Evolutionary conservation across 1,140 invertebrate genomes (phyloP).

Genomic region (Alviniconcha marisindica): DNA sequence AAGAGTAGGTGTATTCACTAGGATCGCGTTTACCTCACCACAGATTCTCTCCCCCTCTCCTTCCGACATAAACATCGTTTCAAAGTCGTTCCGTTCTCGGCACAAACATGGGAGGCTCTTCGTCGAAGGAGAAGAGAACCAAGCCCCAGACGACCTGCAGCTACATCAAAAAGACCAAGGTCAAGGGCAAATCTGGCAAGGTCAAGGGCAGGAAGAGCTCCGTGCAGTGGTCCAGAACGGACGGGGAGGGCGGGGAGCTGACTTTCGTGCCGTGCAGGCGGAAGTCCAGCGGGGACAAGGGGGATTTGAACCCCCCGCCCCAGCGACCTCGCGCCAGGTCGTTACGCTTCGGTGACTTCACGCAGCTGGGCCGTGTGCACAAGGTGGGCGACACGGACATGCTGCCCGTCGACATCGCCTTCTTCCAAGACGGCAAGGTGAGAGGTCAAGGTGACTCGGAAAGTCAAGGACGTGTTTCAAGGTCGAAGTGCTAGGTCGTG

Average conservation of each 20-base stretch:
- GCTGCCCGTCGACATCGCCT: slow-evolving; percentile 54
- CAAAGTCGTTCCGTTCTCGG: not conserved
- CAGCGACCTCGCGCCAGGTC: slow-evolving; percentile 31
- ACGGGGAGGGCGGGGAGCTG: slow-evolving; percentile 9
- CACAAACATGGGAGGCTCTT: slow-evolving; percentile 24
- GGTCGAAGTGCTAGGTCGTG: no score
- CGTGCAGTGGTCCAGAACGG: not conserved
- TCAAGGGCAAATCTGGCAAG: slow-evolving; percentile 16
- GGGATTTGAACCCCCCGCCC: not conserved
- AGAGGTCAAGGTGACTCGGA: not conserved
- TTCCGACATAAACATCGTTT: not conserved
- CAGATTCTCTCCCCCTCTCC: not conserved
- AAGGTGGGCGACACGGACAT: slow-evolving; percentile 47
- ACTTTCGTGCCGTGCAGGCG: not conserved
- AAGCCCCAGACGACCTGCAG: slow-evolving; percentile 1
- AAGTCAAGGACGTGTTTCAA: no score
- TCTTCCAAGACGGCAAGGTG: slow-evolving; percentile 53
- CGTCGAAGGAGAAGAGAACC: slow-evolving; percentile 14
- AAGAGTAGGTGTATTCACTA: not conserved
- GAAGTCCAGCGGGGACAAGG: slow-evolving; percentile 8
- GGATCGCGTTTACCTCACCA: not conserved
- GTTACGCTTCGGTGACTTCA: slow-evolving; percentile 52
- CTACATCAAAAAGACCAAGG: slow-evolving; percentile 11
- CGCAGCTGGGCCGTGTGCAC: slow-evolving; percentile 47
- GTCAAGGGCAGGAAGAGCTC: slow-evolving; percentile 13